phyloP scores from a whole-genome alignment of 2,113 vertebrate genomes.

The Bathybates hornii region DNA sequence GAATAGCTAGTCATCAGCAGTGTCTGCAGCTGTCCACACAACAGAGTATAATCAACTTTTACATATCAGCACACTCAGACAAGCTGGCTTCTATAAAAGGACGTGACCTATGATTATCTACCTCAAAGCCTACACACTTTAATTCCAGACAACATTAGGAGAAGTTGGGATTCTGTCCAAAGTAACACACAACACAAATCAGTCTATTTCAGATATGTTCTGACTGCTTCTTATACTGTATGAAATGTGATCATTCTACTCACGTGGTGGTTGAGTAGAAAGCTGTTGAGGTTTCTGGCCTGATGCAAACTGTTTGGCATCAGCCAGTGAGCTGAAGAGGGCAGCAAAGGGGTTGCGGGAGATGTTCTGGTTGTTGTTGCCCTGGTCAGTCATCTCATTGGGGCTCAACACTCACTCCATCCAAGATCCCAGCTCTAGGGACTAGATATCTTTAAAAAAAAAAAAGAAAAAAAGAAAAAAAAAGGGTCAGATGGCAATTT shows the following conservation, averaged over 20 bases:
- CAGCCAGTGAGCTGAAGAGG: constrained; percentile 92
- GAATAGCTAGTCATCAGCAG: background rate
- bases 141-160: background rate
- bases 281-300: constrained; percentile 78
- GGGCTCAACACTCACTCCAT: constrained; percentile 76
- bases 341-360: constrained; percentile 96
- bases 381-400: constrained; percentile 96
- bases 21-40: background rate
- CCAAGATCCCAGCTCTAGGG: constrained; percentile 49
- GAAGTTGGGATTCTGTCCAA: background rate
- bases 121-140: background rate
- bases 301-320: constrained; percentile 93
- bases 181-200: background rate
- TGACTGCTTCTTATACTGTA: background rate
- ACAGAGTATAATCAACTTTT: background rate
- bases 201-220: background rate
- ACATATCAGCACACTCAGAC: background rate
- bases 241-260: constrained; percentile 26
- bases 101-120: background rate
- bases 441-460: background rate
- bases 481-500: background rate
- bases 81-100: background rate
- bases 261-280: constrained; percentile 76
- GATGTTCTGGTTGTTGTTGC: constrained; percentile 97
- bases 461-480: background rate